Conservation (phyloP, 1,140 invertebrate species). For the Cydia strobilella region DNA sequence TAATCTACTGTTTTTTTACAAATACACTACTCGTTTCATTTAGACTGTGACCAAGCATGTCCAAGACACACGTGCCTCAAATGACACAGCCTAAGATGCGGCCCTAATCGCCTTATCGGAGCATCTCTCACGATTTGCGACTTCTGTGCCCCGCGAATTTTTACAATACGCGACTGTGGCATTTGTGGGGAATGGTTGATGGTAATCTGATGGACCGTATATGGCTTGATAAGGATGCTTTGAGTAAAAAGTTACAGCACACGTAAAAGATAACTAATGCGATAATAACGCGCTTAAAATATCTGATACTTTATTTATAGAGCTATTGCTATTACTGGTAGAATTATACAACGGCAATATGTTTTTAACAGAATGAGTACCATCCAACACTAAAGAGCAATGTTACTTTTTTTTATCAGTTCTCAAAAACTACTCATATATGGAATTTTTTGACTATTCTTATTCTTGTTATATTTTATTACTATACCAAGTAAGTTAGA, state of each 20-base stretch:
- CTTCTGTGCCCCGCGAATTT: conserved; percentile 20
- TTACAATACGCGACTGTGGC: conserved; percentile 30
- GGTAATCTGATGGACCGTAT: not conserved
- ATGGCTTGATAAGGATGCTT: not conserved
- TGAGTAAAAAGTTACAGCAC: not conserved
- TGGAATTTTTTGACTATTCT: too few species aligned
- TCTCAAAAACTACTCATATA: too few species aligned
- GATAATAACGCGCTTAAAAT: too few species aligned
- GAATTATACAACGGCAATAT: too few species aligned
- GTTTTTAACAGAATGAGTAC: too few species aligned
- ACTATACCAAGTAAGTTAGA: too few species aligned
- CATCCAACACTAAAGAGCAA: too few species aligned
- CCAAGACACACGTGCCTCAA: not conserved
- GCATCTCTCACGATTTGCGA: conserved; percentile 15
- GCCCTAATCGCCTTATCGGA: conserved; percentile 21
- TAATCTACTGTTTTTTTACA: not conserved
- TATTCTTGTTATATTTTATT: too few species aligned
- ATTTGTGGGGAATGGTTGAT: not conserved
- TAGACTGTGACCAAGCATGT: not conserved
- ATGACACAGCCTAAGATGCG: conserved; percentile 14
- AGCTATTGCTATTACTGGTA: too few species aligned
- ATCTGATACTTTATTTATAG: too few species aligned
- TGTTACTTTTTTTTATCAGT: too few species aligned
- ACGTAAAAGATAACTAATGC: too few species aligned
- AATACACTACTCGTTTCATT: not conserved